Evolutionary conservation across 2,797 vertebrate species (phyloP).

Genomic region (Mus spretus): DNA sequence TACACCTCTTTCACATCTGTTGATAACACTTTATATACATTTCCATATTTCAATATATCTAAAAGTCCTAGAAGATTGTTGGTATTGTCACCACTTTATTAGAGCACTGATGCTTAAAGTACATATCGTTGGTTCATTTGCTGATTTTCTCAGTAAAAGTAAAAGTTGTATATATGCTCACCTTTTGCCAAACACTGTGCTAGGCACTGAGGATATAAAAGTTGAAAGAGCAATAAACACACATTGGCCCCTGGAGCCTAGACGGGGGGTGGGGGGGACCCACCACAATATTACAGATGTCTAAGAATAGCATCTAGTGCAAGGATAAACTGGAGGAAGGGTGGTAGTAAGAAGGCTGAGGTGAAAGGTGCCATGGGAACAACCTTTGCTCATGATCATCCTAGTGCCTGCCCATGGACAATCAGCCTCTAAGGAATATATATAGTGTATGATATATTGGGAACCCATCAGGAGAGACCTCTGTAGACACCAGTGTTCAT

Average conservation of each 20-base stretch:
- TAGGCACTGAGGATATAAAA: not conserved
- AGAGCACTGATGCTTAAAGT: conserved; percentile 46
- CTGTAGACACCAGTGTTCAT: not conserved
- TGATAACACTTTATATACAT: not conserved
- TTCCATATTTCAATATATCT: not conserved
- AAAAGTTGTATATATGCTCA: not conserved
- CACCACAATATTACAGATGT: not conserved
- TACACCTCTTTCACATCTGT: conserved; percentile 52
- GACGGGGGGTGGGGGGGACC: not conserved
- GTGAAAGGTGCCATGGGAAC: conserved; percentile 6
- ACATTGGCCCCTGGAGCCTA: not conserved
- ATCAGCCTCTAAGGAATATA: not conserved
- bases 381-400: not conserved
- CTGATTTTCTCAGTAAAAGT: conserved; percentile 35
- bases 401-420: not conserved
- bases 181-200: conserved; percentile 1
- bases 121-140: conserved; percentile 4
- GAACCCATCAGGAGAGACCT: not conserved
- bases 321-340: conserved; percentile 32
- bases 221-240: not conserved
- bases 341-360: not conserved
- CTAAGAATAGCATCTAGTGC: not conserved
- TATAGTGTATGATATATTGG: not conserved
- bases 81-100: conserved; percentile 12
- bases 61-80: conserved; percentile 28